Conservation (phyloP, 2,113 vertebrate species). For the Maccullochella peelii region DNA sequence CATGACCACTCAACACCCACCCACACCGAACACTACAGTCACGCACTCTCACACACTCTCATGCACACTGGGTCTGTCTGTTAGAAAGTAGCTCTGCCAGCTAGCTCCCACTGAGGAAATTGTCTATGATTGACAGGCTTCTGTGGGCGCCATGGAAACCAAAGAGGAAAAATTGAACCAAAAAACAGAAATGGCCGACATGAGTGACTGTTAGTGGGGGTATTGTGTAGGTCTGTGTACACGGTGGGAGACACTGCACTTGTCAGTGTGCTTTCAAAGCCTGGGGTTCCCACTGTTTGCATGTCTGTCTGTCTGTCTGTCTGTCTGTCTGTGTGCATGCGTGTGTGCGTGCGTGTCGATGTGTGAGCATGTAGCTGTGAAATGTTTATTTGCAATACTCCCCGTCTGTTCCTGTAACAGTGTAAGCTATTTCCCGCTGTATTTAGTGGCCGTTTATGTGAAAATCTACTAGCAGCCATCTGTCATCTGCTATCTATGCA, state of each 20-base stretch:
- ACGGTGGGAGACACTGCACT: conserved; percentile 37
- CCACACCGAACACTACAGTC: not conserved
- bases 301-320: not conserved
- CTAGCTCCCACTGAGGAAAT: conserved; percentile 40
- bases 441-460: conserved; percentile 72
- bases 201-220: conserved; percentile 44
- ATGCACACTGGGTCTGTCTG: not conserved
- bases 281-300: conserved; percentile 44
- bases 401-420: conserved; percentile 65
- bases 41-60: not conserved
- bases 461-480: conserved; percentile 64
- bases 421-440: conserved; percentile 62
- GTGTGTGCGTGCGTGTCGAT: conserved; percentile 6
- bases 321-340: no score
- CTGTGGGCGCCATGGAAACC: conserved; percentile 64
- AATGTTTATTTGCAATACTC: conserved; percentile 65
- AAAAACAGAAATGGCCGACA: conserved; percentile 45
- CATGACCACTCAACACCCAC: not conserved
- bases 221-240: conserved; percentile 32
- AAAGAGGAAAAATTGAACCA: conserved; percentile 42
- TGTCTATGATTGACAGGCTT: conserved; percentile 57
- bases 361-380: conserved; percentile 55
- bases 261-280: conserved; percentile 43
- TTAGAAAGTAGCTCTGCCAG: conserved; percentile 9
- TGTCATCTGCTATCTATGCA: conserved; percentile 75